Percentiles rank a stretch among this genome's conserved stretches.
Conservation (phyloP, 64 coral and sea anemone genomes). For the Pocillopora damicornis region DNA sequence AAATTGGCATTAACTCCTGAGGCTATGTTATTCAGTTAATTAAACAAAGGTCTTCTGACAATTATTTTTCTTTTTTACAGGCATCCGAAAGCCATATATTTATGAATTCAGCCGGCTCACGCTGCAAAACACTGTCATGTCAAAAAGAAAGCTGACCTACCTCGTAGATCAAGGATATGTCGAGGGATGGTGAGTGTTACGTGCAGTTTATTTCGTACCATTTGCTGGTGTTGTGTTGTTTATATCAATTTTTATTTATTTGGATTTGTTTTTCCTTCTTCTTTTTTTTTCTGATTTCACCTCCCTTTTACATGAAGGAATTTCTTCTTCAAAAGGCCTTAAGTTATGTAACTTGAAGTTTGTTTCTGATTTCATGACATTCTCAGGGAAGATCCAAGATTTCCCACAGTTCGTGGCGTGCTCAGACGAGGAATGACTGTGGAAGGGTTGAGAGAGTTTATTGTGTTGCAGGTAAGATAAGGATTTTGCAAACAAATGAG, state of each 20-base stretch:
- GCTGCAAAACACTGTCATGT: slow-evolving; percentile 96
- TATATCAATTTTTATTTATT: neutral
- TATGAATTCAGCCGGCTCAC: slow-evolving; percentile 93
- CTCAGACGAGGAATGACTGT: slow-evolving; percentile 95
- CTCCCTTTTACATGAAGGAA: neutral
- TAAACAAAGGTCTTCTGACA: too few species aligned
- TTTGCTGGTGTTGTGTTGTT: neutral
- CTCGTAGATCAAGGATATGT: slow-evolving; percentile 95
- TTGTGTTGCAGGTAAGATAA: slow-evolving; percentile 70
- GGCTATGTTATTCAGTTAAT: too few species aligned
- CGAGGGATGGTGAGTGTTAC: slow-evolving; percentile 81
- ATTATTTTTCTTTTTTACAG: slow-evolving; percentile 38
- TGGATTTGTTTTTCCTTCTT: neutral
- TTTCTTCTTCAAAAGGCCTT: neutral
- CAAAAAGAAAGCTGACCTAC: slow-evolving; percentile 87
- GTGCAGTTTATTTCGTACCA: neutral
- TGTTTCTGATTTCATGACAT: neutral
- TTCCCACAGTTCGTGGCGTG: slow-evolving; percentile 98
- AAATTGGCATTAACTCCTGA: too few species aligned
- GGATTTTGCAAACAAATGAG: neutral
- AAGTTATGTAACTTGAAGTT: neutral
- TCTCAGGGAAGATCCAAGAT: slow-evolving; percentile 93
- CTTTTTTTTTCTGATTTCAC: too few species aligned
- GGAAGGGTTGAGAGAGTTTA: slow-evolving; percentile 95
- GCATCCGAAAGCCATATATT: slow-evolving; percentile 77